A percentile compares a stretch with the other conserved stretches of the same genome.
Conservation (phyloP, 1,140 invertebrate species). For the Leguminivora glycinivorella region DNA sequence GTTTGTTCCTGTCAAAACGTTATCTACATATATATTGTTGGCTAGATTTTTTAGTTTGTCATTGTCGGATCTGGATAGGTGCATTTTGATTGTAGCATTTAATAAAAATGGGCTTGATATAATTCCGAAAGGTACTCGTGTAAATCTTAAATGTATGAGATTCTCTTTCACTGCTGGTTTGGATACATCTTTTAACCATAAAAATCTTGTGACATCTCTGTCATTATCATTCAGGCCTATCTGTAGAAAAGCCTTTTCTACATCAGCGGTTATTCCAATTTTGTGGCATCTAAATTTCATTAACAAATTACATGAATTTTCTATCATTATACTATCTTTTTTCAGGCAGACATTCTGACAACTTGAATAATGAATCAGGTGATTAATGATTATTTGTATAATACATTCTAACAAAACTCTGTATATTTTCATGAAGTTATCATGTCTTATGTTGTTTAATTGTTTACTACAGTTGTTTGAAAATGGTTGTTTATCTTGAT, state of each 20-base stretch:
- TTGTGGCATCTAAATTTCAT: conserved; percentile 28
- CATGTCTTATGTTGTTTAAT: too few relatives aligned
- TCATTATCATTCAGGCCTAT: conserved; percentile 11
- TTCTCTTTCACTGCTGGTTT: background rate
- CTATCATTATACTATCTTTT: conserved; percentile 25
- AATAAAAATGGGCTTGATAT: conserved; percentile 31
- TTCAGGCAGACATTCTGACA: background rate
- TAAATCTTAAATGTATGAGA: conserved; percentile 17
- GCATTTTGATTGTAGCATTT: conserved; percentile 26
- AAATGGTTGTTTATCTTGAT: too few relatives aligned
- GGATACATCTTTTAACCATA: conserved; percentile 19
- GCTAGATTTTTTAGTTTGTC: background rate
- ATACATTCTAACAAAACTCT: too few relatives aligned
- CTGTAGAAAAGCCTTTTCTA: conserved; percentile 33
- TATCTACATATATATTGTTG: background rate
- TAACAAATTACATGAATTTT: conserved; percentile 23
- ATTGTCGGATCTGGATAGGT: background rate
- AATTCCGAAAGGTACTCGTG: conserved; percentile 23
- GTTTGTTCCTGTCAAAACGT: background rate
- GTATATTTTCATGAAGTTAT: too few relatives aligned
- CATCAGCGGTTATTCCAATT: conserved; percentile 20
- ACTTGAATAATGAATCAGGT: conserved; percentile 6
- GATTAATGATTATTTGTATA: too few relatives aligned
- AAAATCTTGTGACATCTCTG: conserved; percentile 30
- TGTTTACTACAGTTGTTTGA: too few relatives aligned